A percentile compares a stretch with the other conserved stretches of the same genome.
These are phyloP conservation scores for Rhogogaster chlorosoma DNA, from an alignment of 2,888 invertebrate genomes.

Conservation along the genomic window DNA sequence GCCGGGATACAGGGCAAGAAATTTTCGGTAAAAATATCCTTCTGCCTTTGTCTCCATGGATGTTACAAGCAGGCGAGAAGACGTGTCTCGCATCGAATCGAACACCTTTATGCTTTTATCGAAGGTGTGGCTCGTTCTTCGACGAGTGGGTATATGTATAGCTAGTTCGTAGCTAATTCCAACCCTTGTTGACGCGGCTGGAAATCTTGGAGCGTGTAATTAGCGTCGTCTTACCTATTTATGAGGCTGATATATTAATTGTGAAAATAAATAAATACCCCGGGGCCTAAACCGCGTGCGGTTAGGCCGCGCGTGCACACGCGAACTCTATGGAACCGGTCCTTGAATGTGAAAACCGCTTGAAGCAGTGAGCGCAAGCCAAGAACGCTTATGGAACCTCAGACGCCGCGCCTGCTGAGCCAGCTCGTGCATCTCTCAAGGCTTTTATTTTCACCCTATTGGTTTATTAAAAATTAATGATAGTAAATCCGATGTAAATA, in stretches of 20 bases:
- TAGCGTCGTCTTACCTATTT: constrained; percentile 67
- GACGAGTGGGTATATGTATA: background rate
- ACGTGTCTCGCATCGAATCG: background rate
- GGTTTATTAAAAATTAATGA: constrained; percentile 75
- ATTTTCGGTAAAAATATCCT: constrained; percentile 9
- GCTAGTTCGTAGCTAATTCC: background rate
- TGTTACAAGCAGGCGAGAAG: background rate
- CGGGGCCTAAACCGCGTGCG: constrained; percentile 55
- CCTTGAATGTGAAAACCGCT: constrained; percentile 19
- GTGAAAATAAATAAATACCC: constrained; percentile 76
- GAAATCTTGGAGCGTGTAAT: background rate
- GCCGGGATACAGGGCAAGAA: background rate
- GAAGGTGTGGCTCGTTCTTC: background rate
- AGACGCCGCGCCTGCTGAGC: constrained; percentile 57
- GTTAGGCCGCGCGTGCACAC: constrained; percentile 14
- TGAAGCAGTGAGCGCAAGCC: background rate
- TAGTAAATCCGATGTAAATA: constrained; percentile 71
- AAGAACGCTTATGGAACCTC: constrained; percentile 41
- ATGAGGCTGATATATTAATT: constrained; percentile 77
- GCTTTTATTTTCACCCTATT: constrained; percentile 56
- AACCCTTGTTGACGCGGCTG: background rate
- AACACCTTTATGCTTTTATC: background rate
- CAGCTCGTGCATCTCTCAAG: constrained; percentile 59
- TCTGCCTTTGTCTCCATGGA: background rate
- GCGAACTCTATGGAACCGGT: constrained; percentile 66